Percentiles rank a stretch among this genome's conserved stretches.
These are phyloP conservation scores for Balearica regulorum DNA, from an alignment of 2,797 vertebrate genomes.

Conservation along the genomic window DNA sequence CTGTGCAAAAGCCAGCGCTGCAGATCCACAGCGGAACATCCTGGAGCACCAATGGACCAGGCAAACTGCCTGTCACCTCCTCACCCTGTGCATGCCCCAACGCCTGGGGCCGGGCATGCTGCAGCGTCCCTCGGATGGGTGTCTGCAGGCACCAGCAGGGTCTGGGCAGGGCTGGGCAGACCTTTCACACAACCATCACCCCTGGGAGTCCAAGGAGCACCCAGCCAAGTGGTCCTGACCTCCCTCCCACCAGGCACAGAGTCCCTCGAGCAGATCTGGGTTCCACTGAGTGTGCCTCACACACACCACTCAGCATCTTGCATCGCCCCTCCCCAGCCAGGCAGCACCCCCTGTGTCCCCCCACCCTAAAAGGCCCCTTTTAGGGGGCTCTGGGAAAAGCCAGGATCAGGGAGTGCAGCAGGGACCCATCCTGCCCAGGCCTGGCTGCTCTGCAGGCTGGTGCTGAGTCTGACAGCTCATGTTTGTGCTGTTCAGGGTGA, in stretches of 20 bases:
- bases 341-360: neutral
- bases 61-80: neutral
- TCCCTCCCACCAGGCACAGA: neutral
- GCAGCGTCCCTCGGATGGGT: neutral
- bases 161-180: neutral
- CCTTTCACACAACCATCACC: neutral
- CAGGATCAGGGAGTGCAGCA: neutral
- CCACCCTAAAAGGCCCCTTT: neutral
- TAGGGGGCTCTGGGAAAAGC: neutral
- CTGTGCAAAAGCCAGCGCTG: accelerated
- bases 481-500: neutral
- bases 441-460: neutral
- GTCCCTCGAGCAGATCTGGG: accelerated
- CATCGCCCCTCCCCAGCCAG: neutral
- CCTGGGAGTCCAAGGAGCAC: neutral
- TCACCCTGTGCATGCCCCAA: accelerated
- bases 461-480: neutral
- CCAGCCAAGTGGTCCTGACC: neutral
- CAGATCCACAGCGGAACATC: neutral
- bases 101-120: accelerated
- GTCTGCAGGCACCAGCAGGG: neutral
- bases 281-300: accelerated
- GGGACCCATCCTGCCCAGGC: neutral
- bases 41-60: neutral
- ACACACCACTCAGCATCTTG: neutral